Evolutionary conservation across 2,888 invertebrate species (phyloP), one percentile per base, ranked within the genome.

Genomic region (Eupsilia transversa): DNA sequence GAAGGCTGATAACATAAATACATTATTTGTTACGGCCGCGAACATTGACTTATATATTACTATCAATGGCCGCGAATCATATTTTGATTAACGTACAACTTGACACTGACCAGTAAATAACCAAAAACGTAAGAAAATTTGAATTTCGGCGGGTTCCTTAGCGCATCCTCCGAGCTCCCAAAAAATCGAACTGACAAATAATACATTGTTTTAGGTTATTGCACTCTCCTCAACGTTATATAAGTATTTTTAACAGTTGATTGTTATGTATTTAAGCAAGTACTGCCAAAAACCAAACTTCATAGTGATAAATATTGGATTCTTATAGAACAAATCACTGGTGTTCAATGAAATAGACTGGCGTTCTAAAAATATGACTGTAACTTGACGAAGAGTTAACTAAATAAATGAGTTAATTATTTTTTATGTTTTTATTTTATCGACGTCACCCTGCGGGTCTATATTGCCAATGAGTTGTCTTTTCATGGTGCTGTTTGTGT

Each of bases 341-440:
- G 80, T 79, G 83, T 83, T 73, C 35, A 72, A 79, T 54, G 38
- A 82, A 67, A 61, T 65, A 61, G 64, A 79, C 65, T 73, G 79
- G 79, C 56, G n/a, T 64, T 60, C 64, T 68, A 33, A 59, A 3
- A 54, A 30, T 30, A 59, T 52, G 52, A 72, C 46, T 56, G 60
- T 71, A 71, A 69, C 27, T 72, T 61, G 57, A 69, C 54, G 54
- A 83, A 71, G 17, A 83, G 30, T 65, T 33, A 83, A 70, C 27
- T 41, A 71, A 86, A 80, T 86, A 84, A 84, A 84, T 83, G 65
- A 77, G 59, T 68, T 84, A 35, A 63, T 59, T 27, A 0, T 0
- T 43, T 70, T 64, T 52, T 1, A 27, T n/a, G n/a, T n/a, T 74
- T 71, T 74, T 63, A 57, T 67, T 71, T 27, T 23, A 38, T 27